Conservation (phyloP, 2,888 invertebrate genomes). For the Microctonus hyperodae region DNA sequence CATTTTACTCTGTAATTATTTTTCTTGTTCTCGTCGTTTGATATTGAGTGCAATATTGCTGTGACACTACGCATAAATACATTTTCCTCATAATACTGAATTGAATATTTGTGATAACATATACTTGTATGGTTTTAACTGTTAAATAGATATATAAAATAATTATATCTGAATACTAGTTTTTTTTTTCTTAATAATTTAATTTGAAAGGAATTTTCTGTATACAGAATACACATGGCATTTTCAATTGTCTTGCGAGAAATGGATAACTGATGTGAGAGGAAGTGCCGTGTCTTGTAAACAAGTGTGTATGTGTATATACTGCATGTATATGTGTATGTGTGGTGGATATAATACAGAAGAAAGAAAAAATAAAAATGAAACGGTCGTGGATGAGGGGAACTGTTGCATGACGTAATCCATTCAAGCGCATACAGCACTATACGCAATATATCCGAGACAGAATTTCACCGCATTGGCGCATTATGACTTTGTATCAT, state of each 20-base stretch:
- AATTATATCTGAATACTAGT: background rate
- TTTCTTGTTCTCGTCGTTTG: no score
- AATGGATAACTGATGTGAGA: constrained; percentile 5
- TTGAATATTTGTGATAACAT: no score
- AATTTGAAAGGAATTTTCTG: background rate
- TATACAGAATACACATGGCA: background rate
- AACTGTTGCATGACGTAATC: constrained; percentile 53
- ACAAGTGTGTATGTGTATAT: background rate
- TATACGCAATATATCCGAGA: constrained; percentile 51
- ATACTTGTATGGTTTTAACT: no score
- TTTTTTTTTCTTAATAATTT: background rate
- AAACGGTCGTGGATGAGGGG: constrained; percentile 34
- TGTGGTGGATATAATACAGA: constrained; percentile 14
- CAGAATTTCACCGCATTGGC: constrained; percentile 27
- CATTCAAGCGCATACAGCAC: constrained; percentile 53
- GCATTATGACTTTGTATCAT: background rate
- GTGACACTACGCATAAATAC: no score
- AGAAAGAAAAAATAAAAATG: constrained; percentile 31
- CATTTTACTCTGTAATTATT: background rate
- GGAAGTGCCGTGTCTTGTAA: background rate
- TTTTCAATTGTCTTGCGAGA: constrained; percentile 14
- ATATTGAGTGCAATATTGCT: no score
- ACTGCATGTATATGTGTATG: constrained; percentile 1
- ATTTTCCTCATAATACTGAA: no score
- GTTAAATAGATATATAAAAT: no score